Evolutionary conservation across 2,888 invertebrate genomes (phyloP), one percentile per base, ranked within the genome.

Genomic region (Rotaria macrura): DNA sequence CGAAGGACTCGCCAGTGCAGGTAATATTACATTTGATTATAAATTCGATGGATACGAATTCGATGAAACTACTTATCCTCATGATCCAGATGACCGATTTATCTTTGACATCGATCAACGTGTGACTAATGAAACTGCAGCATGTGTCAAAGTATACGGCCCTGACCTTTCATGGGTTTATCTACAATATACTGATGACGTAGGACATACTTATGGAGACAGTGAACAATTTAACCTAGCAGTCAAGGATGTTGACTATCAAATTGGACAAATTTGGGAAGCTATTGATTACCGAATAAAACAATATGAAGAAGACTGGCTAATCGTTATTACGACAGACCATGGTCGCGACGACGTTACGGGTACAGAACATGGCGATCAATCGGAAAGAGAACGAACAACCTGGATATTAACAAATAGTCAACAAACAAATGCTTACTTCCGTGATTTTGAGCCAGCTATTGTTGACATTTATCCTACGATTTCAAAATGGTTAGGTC

Each of bases 111-210:
- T 57, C 29, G 57, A 57, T 57, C 25, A 57, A n/a, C 57, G 23
- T 57, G 57, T 57, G 25, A 57, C 29, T 29, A 29, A 57, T n/a
- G 57, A 57, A 57, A 29, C 57, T 25, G 4, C 57, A 57, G 12
- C n/a, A 57, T 57, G 57, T 12, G 12, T 57, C 57, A 57, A 57
- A 57, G n/a, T 12, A 7, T n/a, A 57, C n/a, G 57, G n/a, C 25
- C 57, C 57, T 57, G 57, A 57, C n/a, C 57, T 57, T 57, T 57
- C 57, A 57, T 57, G 57, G 57, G 57, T 57, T 29, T 57, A 57
- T 57, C n/a, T 57, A 57, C 57, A 57, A 57, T 57, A n/a, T 57
- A 57, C 57, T 1, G 57, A 57, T 57, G 57, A 57, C 12, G 57
- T n/a, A n/a, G 57, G 57, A 57, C 57, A 57, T 57, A 2, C 6